Evolutionary conservation across 2,113 vertebrate species (phyloP), one percentile per base, ranked within the genome.

Genomic region (Gulo gulo): DNA sequence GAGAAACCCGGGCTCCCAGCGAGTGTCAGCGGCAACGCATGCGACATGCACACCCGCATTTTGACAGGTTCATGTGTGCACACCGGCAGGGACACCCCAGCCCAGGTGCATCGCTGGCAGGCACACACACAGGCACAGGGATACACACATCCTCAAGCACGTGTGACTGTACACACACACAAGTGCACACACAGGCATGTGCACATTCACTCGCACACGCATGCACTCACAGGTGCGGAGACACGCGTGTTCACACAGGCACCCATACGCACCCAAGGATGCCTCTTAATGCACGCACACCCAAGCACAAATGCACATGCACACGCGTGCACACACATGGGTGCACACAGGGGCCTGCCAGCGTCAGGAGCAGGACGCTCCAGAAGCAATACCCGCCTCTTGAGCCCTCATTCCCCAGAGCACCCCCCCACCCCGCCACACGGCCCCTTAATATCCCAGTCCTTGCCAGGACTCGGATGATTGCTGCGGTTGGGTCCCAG

Each of bases 201-300:
- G 50, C 50, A 52, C 50, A 52, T 14, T 52, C 50, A 52, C 50
- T 50, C 13, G 13, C 14, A 14, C 42, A 47, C 15, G 6, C 4
- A 16, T 39, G n/a, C 21, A 16, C 3, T 11, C 63, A 67, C 63
- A 14, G 14, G 31, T 67, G 63, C 63, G 1, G 7, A 31, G 7
- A 7, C 87, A 21, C 26, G 31, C 74, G 1, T 78, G 45, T 26
- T 31, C 26, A 21, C 39, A 47, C 65, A n/a, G 31, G 65, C n/a
- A 39, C 55, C 12, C 11, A 36, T 5, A 7, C 0, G 2, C 10
- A 15, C n/a, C 11, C 23, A 50, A 7, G 16, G 31, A 16, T 8
- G n/a, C 76, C 34, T 20, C 5, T 34, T 26, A 4, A 29, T 31
- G 20, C 14, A 71, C 14, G 2, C 74, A 69, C 8, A 12, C 47